phyloP scores from a whole-genome alignment of 1,140 invertebrate genomes.

The Drosophila melanica region DNA sequence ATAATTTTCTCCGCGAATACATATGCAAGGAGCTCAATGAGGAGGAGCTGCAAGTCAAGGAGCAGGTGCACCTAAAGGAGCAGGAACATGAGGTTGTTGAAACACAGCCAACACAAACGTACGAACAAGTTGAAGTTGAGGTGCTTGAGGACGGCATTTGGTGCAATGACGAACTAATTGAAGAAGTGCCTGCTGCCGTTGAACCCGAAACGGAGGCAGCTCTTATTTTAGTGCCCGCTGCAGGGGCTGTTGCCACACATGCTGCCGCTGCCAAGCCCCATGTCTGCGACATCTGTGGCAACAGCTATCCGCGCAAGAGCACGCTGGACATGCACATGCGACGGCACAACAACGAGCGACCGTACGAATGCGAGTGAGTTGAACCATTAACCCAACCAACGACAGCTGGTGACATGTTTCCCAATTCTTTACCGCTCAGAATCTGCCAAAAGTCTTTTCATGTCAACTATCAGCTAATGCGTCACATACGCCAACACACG shows the following conservation, averaged over 20 bases:
- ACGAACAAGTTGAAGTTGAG: slow-evolving; percentile 55
- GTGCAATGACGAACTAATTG: slow-evolving; percentile 46
- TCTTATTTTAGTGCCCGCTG: slow-evolving; percentile 13
- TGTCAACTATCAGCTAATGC: slow-evolving; percentile 79
- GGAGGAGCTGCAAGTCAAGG: background rate
- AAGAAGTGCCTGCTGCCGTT: slow-evolving; percentile 12
- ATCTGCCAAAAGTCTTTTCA: slow-evolving; percentile 76
- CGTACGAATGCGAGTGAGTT: slow-evolving; percentile 80
- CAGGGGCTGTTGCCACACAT: background rate
- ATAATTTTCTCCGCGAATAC: slow-evolving; percentile 69
- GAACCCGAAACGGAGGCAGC: background rate
- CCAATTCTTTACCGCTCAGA: slow-evolving; percentile 24
- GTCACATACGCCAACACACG: slow-evolving; percentile 80
- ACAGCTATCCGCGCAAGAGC: slow-evolving; percentile 74
- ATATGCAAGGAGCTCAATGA: slow-evolving; percentile 37
- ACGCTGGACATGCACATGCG: slow-evolving; percentile 78
- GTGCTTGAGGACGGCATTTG: slow-evolving; percentile 55
- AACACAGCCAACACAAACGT: slow-evolving; percentile 19
- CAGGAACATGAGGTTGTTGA: slow-evolving; percentile 3
- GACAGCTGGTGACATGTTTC: no score
- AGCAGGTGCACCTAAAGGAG: background rate
- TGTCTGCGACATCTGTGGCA: slow-evolving; percentile 77
- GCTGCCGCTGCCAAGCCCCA: slow-evolving; percentile 41
- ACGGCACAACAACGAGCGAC: slow-evolving; percentile 73
- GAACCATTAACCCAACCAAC: no score